Evolutionary conservation across 2,888 invertebrate genomes (phyloP).

Genomic region (Athripsodes cinereus): DNA sequence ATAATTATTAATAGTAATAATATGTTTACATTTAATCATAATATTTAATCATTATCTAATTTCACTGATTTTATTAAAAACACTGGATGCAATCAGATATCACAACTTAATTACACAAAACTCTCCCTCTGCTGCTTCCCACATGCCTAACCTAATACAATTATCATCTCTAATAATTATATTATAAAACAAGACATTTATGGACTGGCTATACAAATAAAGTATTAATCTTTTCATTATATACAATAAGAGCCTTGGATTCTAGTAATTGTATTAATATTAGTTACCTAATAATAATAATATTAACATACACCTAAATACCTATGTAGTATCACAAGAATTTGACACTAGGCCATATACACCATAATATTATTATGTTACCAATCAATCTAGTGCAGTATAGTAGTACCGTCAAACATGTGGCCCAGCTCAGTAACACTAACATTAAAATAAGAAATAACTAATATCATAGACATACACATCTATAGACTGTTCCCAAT

Average conservation of each 20-base stretch:
- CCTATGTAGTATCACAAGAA: conserved; percentile 28
- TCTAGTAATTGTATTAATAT: too few species aligned
- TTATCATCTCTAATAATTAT: neutral
- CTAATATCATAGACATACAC: too few species aligned
- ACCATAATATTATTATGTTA: neutral
- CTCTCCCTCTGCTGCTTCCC: neutral
- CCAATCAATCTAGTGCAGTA: neutral
- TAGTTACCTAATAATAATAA: conserved; percentile 22
- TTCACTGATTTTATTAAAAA: neutral
- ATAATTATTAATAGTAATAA: conserved; percentile 9
- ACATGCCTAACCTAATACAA: neutral
- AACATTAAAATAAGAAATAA: too few species aligned
- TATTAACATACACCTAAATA: conserved; percentile 28
- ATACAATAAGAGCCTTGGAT: too few species aligned
- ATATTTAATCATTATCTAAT: neutral
- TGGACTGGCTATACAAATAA: neutral
- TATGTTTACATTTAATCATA: neutral
- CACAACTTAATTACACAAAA: conserved; percentile 17
- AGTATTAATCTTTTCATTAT: too few species aligned
- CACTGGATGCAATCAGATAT: neutral
- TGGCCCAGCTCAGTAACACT: too few species aligned
- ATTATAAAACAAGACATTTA: neutral
- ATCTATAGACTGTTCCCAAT: too few species aligned
- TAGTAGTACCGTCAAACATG: too few species aligned
- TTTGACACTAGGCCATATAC: conserved; percentile 26